Percentiles rank a stretch among this genome's conserved stretches.
Conservation (phyloP, 2,797 vertebrate genomes). For the Halcyon badia region DNA sequence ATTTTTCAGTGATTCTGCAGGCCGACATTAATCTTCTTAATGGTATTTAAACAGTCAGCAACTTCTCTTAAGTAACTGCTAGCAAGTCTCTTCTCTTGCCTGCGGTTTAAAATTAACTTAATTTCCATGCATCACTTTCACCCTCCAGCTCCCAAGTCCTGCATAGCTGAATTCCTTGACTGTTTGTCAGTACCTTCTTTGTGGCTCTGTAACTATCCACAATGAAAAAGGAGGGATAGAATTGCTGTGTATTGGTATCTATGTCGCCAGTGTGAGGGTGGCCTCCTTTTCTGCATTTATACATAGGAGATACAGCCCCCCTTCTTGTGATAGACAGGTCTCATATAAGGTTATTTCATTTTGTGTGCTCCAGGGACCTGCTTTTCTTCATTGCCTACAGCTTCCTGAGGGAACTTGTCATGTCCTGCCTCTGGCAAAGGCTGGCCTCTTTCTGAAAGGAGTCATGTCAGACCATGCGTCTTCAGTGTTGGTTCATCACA, state of each 20-base stretch:
- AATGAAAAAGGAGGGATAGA: background rate
- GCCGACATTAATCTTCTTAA: conserved; percentile 72
- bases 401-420: background rate
- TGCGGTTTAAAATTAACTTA: conserved; percentile 70
- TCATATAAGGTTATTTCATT: background rate
- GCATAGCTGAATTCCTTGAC: conserved; percentile 19
- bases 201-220: background rate
- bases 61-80: conserved; percentile 74
- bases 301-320: rapidly evolving
- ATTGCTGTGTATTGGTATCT: background rate
- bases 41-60: conserved; percentile 73
- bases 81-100: conserved; percentile 69
- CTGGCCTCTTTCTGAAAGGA: background rate
- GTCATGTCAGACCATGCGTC: background rate
- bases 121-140: conserved; percentile 62
- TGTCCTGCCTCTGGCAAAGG: background rate
- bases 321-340: rapidly evolving
- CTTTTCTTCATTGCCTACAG: background rate
- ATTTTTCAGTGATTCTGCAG: conserved; percentile 69
- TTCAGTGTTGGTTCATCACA: rapidly evolving
- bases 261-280: background rate
- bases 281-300: background rate
- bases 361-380: rapidly evolving
- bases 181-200: conserved; percentile 22
- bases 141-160: conserved; percentile 56